Evolutionary conservation across 2,888 invertebrate genomes (phyloP).

Genomic region (Nebria brevicollis): DNA sequence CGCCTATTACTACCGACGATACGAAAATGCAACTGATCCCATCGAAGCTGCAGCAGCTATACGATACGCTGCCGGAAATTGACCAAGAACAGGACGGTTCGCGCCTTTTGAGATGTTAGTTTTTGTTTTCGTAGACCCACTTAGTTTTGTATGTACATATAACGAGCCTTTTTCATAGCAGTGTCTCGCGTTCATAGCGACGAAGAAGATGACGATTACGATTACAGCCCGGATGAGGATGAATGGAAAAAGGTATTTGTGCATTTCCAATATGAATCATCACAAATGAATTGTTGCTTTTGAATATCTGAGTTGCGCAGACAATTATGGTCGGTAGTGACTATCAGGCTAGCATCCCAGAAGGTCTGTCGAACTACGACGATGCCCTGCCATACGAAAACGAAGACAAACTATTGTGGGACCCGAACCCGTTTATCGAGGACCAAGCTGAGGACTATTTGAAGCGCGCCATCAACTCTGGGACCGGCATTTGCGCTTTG

Average conservation of each 20-base stretch:
- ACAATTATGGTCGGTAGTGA: constrained; percentile 96
- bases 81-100: constrained; percentile 58
- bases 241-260: constrained; percentile 80
- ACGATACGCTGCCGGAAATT: constrained; percentile 63
- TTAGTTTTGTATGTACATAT: constrained; percentile 24
- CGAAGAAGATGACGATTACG: constrained; percentile 83
- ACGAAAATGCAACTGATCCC: constrained; percentile 60
- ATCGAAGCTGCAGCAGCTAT: constrained; percentile 68
- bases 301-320: constrained; percentile 56
- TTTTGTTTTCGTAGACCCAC: constrained; percentile 24
- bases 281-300: neutral
- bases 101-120: constrained; percentile 66
- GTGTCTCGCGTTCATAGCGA: constrained; percentile 82
- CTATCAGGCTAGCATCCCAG: constrained; percentile 93
- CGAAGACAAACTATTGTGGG: constrained; percentile 95
- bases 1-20: constrained; percentile 54
- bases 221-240: constrained; percentile 86
- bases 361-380: constrained; percentile 90
- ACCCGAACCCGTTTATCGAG: constrained; percentile 80
- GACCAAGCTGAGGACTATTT: constrained; percentile 84
- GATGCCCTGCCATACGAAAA: constrained; percentile 95
- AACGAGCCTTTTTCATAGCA: constrained; percentile 58
- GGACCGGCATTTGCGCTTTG: constrained; percentile 66
- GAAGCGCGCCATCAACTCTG: constrained; percentile 65
- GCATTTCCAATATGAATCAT: too few relatives aligned